These are phyloP conservation scores for Eclectus roratus DNA, from an alignment of 2,113 vertebrate genomes.

Conservation along the genomic window DNA sequence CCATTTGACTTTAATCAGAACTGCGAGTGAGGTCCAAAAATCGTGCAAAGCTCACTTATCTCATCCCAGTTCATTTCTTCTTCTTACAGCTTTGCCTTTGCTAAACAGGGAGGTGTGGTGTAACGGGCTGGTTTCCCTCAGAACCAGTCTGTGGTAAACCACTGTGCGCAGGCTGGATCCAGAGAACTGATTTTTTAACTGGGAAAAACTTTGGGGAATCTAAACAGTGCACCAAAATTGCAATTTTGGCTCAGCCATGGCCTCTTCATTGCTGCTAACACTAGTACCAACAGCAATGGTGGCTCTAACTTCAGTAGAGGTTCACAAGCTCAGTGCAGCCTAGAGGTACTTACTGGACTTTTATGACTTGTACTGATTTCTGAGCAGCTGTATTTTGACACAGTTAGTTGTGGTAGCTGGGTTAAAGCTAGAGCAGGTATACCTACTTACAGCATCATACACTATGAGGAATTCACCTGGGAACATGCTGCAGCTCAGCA, in stretches of 20 bases:
- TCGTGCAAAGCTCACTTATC: slow-evolving; percentile 43
- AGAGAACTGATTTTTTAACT: background rate
- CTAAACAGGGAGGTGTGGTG: background rate
- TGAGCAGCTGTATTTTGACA: background rate
- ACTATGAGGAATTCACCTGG: background rate
- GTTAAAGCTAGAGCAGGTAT: background rate
- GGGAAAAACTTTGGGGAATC: background rate
- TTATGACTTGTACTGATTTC: background rate
- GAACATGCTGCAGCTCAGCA: background rate
- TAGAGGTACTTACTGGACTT: background rate
- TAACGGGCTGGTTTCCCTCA: background rate
- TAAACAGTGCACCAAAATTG: background rate
- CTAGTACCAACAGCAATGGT: background rate
- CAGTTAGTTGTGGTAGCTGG: background rate
- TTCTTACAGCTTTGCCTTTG: background rate
- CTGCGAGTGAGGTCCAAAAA: background rate
- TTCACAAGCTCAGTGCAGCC: rapidly evolving
- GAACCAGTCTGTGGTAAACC: slow-evolving; percentile 6
- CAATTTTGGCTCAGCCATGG: background rate
- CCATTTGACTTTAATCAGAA: slow-evolving; percentile 49
- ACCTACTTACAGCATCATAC: background rate
- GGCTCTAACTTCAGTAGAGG: background rate
- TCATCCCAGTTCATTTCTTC: slow-evolving; percentile 9
- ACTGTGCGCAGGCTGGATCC: background rate
- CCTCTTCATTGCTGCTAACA: background rate